These are phyloP conservation scores for Drosophila paulistorum DNA, from an alignment of 1,140 invertebrate species.

Conservation along the genomic window DNA sequence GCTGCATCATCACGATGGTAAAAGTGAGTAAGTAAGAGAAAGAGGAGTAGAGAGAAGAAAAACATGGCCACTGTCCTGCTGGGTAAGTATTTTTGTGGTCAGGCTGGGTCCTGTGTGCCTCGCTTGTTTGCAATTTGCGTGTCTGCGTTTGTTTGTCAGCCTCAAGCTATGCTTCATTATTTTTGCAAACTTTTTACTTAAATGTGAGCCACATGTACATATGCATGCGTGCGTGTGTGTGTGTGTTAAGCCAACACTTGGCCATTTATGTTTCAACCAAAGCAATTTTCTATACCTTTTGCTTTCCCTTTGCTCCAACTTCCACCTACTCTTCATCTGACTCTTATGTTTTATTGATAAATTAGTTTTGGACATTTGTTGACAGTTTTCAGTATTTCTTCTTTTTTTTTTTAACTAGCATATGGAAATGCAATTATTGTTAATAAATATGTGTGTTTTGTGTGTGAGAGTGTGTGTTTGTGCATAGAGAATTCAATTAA, in stretches of 20 bases:
- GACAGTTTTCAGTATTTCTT: constrained; percentile 46
- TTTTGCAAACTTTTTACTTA: constrained; percentile 75
- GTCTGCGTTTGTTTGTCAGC: constrained; percentile 46
- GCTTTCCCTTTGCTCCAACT: constrained; percentile 16
- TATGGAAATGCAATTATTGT: constrained; percentile 76
- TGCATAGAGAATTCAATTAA: constrained; percentile 70
- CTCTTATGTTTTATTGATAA: constrained; percentile 64
- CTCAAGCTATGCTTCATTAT: constrained; percentile 71
- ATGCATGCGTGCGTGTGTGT: constrained; percentile 9
- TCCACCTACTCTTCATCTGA: neutral
- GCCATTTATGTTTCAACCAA: constrained; percentile 51
- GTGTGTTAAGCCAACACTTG: constrained; percentile 54
- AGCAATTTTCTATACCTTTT: constrained; percentile 44
- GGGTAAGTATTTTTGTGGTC: constrained; percentile 11
- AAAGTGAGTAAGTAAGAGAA: neutral
- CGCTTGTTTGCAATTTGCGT: constrained; percentile 13
- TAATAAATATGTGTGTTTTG: constrained; percentile 59
- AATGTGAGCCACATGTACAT: constrained; percentile 20
- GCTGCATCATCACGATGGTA: neutral
- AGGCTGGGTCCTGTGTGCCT: constrained; percentile 26
- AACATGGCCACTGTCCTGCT: constrained; percentile 6
- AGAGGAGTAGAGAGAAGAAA: neutral
- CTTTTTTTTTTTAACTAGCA: constrained; percentile 21
- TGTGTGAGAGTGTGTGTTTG: constrained; percentile 25
- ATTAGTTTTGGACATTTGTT: constrained; percentile 75